phyloP scores from a whole-genome alignment of 1,140 invertebrate genomes.

The Cotesia vestalis region DNA sequence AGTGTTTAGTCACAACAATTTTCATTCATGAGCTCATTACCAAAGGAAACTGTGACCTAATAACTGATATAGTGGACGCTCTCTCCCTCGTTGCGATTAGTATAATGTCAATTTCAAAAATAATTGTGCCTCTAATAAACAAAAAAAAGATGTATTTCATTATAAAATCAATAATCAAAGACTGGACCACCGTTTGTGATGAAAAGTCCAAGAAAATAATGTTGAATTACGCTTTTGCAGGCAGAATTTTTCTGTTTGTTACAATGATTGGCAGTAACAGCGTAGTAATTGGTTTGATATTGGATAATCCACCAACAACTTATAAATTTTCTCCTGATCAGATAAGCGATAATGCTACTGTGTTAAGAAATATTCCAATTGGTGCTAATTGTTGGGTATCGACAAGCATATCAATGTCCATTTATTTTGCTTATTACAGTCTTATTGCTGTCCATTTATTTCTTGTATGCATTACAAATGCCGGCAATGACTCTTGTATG shows the following conservation, averaged over 20 bases:
- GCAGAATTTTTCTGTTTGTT: slow-evolving; percentile 21
- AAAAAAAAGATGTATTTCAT: slow-evolving; percentile 15
- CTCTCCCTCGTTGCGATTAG: neutral
- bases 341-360: neutral
- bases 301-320: slow-evolving; percentile 6
- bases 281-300: neutral
- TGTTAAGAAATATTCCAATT: slow-evolving; percentile 33
- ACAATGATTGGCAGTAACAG: slow-evolving; percentile 23
- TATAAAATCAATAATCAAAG: slow-evolving; percentile 17
- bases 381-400: slow-evolving; percentile 35
- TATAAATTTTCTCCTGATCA: neutral
- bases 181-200: slow-evolving; percentile 20
- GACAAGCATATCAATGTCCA: neutral
- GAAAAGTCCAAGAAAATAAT: slow-evolving; percentile 9
- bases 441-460: slow-evolving; percentile 28
- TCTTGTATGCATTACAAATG: slow-evolving; percentile 15
- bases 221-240: slow-evolving; percentile 8
- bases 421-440: slow-evolving; percentile 30
- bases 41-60: slow-evolving; percentile 1
- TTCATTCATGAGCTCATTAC: slow-evolving; percentile 10
- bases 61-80: slow-evolving; percentile 21
- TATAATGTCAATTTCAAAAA: slow-evolving; percentile 12
- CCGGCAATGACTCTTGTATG: slow-evolving; percentile 33
- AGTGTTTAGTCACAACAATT: slow-evolving; percentile 21
- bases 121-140: slow-evolving; percentile 6